phyloP scores from a whole-genome alignment of 2,113 vertebrate genomes.

The Mola mola region DNA sequence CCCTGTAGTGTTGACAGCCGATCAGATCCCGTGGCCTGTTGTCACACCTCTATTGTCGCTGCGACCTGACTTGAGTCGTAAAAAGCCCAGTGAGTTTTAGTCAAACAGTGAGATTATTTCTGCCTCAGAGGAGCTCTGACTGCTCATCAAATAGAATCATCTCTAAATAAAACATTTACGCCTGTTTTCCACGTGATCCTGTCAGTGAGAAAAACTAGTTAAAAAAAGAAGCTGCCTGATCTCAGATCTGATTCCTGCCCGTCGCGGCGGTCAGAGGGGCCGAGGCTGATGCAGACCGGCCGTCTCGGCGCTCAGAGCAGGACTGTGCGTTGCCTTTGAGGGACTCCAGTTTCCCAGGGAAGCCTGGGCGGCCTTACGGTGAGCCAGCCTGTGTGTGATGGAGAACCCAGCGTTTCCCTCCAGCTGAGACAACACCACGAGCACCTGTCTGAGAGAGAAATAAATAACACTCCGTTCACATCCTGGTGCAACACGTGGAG shows the following conservation, averaged over 20 bases:
- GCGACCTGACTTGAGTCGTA: no score
- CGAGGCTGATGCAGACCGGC: slow-evolving; percentile 90
- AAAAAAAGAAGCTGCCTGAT: no score
- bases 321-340: slow-evolving; percentile 89
- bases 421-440: slow-evolving; percentile 94
- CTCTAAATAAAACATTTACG: no score
- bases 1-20: no score
- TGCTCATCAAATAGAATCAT: no score
- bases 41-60: no score
- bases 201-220: no score
- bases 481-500: not conserved
- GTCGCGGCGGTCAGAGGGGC: slow-evolving; percentile 84
- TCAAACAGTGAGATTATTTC: no score
- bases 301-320: slow-evolving; percentile 86
- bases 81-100: no score
- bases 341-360: slow-evolving; percentile 93
- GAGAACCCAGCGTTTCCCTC: slow-evolving; percentile 95
- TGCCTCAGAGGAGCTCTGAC: slow-evolving; percentile 8
- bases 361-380: slow-evolving; percentile 91
- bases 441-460: slow-evolving; percentile 85
- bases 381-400: slow-evolving; percentile 92
- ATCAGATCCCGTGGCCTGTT: no score
- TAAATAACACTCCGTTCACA: not conserved
- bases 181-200: no score
- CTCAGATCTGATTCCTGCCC: not conserved